Conservation (phyloP, 1,140 invertebrate genomes). For the Brachionus manjavacas region DNA sequence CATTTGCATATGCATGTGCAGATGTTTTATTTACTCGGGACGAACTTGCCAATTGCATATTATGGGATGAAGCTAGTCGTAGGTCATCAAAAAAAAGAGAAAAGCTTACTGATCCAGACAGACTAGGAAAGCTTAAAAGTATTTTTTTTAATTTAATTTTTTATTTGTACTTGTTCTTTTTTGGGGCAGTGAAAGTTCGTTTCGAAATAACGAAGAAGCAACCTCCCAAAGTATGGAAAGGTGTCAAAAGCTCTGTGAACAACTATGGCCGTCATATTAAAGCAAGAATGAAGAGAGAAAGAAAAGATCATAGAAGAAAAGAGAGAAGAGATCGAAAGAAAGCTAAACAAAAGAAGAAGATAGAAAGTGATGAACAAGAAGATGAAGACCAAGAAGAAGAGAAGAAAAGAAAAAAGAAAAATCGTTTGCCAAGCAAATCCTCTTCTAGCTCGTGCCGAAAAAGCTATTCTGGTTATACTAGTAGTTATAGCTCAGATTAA, state of each 20-base stretch:
- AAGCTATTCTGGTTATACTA: too few species aligned
- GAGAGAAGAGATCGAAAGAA: background rate
- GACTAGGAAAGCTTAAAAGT: too few species aligned
- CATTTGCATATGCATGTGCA: background rate
- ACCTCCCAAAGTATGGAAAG: background rate
- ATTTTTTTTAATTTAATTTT: background rate
- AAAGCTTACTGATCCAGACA: too few species aligned
- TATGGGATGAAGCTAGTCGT: too few species aligned
- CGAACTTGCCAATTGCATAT: too few species aligned
- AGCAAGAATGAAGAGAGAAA: background rate
- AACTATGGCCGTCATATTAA: background rate
- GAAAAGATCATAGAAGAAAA: background rate
- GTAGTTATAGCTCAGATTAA: too few species aligned
- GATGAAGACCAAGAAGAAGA: background rate
- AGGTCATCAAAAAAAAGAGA: too few species aligned
- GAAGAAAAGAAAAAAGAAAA: background rate
- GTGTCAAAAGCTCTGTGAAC: background rate
- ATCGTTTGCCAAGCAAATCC: too few species aligned
- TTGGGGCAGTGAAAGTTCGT: background rate
- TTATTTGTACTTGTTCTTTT: background rate
- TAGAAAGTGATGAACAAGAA: background rate
- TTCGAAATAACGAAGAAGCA: background rate
- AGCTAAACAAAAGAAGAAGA: background rate
- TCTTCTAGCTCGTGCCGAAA: too few species aligned
- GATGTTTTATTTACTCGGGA: too few species aligned